Base-by-base conservation (phyloP, 2,888 invertebrate species). In the Andrena trimmerana region DNA sequence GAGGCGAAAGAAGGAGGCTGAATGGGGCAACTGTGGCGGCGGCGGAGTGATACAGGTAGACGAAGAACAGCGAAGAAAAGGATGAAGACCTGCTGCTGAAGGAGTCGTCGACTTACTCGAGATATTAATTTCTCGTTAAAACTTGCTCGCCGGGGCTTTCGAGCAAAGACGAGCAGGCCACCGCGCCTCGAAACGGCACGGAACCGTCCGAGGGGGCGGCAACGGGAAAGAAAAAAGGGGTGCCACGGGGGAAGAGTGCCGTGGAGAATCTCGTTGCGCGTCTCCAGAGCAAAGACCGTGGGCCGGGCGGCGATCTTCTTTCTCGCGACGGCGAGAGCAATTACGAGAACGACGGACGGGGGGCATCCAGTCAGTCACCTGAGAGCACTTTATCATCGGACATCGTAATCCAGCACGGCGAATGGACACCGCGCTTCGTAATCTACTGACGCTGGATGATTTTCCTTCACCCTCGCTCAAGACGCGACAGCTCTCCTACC, bases 61-160 rank as follows among this genome's bases (percentile, higher is more conserved):
- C 67, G 73, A 48, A 62, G 80, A 82, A 69, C 36, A 60, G 33
- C 67, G 66, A 52, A 72, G 81, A 81, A 72, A 81, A 74, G 74
- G 84, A 81, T 68, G 76, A 72, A 76, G 86, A 75, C 67, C 69
- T 79, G 16, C 77, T 78, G 73, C 65, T 60, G 79, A 79, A 83
- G 83, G 74, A 83, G 84, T 85, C 86, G 86, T 81, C 86, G 85
- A 86, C 86, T 88, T 86, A 85, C 83, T 84, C 83, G 86, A 83
- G 90, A 90, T 90, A 91, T 91, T 91, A 91, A 90, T 91, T 91
- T 89, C 89, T 91, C 89, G 88, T 90, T 91, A 88, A 90, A 90
- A 90, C 86, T 88, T 80, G 86, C 86, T 81, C 77, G 86, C 60
- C 68, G 42, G 57, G 54, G 84, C 84, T 77, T 77, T 52, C 50